Evolutionary conservation across 2,113 vertebrate species (phyloP).

Genomic region (Abramis brama): DNA sequence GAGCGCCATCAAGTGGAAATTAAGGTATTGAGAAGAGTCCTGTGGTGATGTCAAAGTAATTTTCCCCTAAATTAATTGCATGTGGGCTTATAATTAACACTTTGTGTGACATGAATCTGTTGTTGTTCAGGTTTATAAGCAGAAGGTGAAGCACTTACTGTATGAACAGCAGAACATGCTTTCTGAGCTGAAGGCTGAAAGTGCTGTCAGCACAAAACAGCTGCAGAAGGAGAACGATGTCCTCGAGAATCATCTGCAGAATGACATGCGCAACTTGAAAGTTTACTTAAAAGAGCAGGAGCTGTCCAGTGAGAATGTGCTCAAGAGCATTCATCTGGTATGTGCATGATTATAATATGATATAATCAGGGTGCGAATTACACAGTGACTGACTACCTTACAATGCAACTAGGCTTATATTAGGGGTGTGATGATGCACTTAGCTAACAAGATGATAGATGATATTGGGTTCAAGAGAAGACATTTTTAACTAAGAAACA

Average conservation of each 20-base stretch:
- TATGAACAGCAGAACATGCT: conserved; percentile 90
- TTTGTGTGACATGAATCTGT: background rate
- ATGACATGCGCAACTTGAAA: conserved; percentile 72
- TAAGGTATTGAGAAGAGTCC: conserved; percentile 43
- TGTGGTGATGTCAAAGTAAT: background rate
- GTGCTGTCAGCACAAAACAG: conserved; percentile 67
- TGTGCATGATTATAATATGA: conserved; percentile 35
- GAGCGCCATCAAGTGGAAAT: conserved; percentile 88
- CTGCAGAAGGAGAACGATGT: conserved; percentile 79
- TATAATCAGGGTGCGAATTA: background rate
- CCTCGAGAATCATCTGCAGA: conserved; percentile 75
- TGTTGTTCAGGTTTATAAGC: conserved; percentile 82
- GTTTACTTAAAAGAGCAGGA: conserved; percentile 81
- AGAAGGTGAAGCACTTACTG: conserved; percentile 94
- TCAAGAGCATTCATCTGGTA: conserved; percentile 84
- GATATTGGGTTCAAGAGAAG: too few species aligned
- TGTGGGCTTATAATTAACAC: background rate
- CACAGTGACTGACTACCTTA: background rate
- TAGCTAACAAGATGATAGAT: too few species aligned
- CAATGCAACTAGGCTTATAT: too few species aligned
- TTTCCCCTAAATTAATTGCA: background rate
- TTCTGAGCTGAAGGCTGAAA: conserved; percentile 80
- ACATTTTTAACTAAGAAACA: too few species aligned
- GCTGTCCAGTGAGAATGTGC: conserved; percentile 73
- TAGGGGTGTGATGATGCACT: too few species aligned